These are phyloP conservation scores for Donacobius atricapilla DNA, from an alignment of 2,113 vertebrate genomes.

Conservation along the genomic window DNA sequence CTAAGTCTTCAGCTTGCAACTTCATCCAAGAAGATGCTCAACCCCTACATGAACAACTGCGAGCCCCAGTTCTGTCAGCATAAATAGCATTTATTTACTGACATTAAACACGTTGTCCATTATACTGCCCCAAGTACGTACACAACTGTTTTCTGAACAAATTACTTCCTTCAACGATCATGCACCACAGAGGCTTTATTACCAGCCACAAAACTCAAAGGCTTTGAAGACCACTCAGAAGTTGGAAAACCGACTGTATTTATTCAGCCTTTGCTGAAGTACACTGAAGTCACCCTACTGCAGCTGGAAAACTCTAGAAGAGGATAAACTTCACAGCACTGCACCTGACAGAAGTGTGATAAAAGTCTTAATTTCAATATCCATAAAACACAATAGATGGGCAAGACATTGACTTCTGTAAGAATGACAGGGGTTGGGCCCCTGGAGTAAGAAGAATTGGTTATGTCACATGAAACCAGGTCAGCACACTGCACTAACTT, in stretches of 20 bases:
- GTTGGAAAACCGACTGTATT: not conserved
- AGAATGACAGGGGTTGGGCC: not conserved
- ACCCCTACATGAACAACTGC: not conserved
- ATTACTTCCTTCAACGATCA: not conserved
- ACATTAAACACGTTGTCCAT: not conserved
- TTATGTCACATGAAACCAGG: not conserved
- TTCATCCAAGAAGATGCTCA: not conserved
- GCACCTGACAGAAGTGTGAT: not conserved
- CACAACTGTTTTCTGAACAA: not conserved
- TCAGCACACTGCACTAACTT: not conserved
- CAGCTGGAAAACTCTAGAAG: not conserved
- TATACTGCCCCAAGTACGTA: not conserved
- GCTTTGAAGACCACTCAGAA: not conserved
- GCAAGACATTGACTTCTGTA: not conserved
- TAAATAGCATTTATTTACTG: not conserved
- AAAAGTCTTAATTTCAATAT: not conserved
- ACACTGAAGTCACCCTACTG: not conserved
- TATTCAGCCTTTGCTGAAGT: not conserved
- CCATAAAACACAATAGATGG: not conserved
- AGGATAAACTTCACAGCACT: not conserved
- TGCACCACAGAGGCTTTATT: not conserved
- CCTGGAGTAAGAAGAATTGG: not conserved
- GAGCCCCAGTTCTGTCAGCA: not conserved
- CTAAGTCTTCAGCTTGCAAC: not conserved
- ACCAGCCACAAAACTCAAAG: not conserved